Conservation (phyloP, 2,888 invertebrate species). For the Platypus cylindrus region DNA sequence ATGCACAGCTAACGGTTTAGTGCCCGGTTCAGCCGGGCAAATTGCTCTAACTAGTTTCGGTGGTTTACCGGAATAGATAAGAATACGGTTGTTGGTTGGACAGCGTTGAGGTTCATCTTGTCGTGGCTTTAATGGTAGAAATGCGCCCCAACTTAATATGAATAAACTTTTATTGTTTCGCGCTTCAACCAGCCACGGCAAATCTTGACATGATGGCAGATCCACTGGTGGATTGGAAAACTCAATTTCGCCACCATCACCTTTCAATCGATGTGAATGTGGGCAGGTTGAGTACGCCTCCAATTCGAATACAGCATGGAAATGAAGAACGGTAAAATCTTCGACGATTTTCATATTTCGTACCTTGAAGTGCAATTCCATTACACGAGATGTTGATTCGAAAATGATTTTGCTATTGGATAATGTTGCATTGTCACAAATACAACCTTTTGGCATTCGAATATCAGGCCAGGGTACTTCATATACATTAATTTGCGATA, state of each 20-base stretch:
- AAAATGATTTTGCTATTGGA: constrained; percentile 49
- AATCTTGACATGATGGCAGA: constrained; percentile 56
- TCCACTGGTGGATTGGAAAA: constrained; percentile 50
- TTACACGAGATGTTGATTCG: constrained; percentile 50
- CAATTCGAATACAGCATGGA: constrained; percentile 59
- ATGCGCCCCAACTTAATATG: constrained; percentile 71
- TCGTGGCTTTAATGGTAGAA: constrained; percentile 50
- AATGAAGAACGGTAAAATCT: constrained; percentile 70
- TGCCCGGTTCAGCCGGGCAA: constrained; percentile 59
- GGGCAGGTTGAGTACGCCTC: constrained; percentile 52
- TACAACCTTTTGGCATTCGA: constrained; percentile 58
- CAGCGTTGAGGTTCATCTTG: constrained; percentile 53
- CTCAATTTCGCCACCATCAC: constrained; percentile 53
- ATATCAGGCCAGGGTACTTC: constrained; percentile 63
- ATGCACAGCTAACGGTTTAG: constrained; percentile 55
- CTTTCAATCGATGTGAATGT: constrained; percentile 48
- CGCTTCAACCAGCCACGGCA: constrained; percentile 70
- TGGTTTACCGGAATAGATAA: constrained; percentile 67
- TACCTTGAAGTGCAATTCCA: constrained; percentile 67
- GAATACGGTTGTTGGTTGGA: constrained; percentile 63
- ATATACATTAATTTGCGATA: constrained; percentile 46
- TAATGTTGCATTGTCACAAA: constrained; percentile 60
- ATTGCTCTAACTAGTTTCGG: constrained; percentile 50
- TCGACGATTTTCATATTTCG: constrained; percentile 62
- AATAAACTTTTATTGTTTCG: constrained; percentile 69